Evolutionary conservation across 2,113 vertebrate species (phyloP), one percentile per base, ranked within the genome.

Genomic region (Ctenomys sociabilis): DNA sequence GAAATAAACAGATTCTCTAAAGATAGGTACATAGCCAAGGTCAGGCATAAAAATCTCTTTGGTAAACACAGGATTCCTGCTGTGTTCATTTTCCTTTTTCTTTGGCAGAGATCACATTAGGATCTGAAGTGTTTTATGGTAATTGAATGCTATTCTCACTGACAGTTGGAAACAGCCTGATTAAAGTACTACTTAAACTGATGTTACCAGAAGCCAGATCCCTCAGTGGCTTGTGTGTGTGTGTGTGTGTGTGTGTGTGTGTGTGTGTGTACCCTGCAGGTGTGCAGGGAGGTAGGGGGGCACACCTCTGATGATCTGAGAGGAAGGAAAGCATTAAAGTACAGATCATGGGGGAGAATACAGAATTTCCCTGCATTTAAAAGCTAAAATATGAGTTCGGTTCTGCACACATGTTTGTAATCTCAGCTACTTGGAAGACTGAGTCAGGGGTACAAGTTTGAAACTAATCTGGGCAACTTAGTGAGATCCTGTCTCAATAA

Each of bases 41-140:
- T 64, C 78, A 7, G 61, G 75, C 80, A 72, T 77, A 86, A 90
- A 72, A 94, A 94, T 80, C 26, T 88, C 88, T 81, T 64, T 94
- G 26, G 43, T 92, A 95, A 96, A 95, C 37, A 63, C 0, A 92
- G 82, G 59, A 78, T n/a, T 57, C 54, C 49, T 82, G 91, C 75
- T 85, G 81, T 78, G 61, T 75, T 96, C 88, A 92, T 89, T 93
- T 97, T 91, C 16, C 77, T 85, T 92, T 95, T 92, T 82, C 68
- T 52, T 87, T 88, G 24, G 10, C 26, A 40, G 2, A 90, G 57
- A 72, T 26, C 49, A 80, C 57, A 93, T 87, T 64, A 97, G 84
- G 61, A 93, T 61, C 70, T 88, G 94, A 89, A 93, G 64, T 87
- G 49, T 93, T 73, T 87, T 95, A 89, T 68, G 85, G 75, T 83